A percentile compares a stretch with the other conserved stretches of the same genome.
These are phyloP conservation scores for Dryococelus australis DNA, from an alignment of 2,888 invertebrate species.

Conservation along the genomic window DNA sequence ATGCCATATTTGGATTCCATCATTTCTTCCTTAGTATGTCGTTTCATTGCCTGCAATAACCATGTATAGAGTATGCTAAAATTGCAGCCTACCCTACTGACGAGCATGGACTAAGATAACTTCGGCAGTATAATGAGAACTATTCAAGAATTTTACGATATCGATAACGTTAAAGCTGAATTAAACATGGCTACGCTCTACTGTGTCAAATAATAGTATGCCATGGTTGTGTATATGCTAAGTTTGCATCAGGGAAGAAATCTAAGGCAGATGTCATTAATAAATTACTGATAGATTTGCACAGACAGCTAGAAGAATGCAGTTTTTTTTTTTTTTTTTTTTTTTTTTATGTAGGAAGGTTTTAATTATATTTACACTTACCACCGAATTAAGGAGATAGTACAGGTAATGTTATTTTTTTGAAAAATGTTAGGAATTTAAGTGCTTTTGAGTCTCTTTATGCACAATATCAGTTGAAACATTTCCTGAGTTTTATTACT, in stretches of 20 bases:
- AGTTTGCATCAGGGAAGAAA: neutral
- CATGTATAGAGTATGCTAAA: neutral
- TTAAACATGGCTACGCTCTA: slow-evolving; percentile 31
- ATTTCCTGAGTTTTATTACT: too few species aligned
- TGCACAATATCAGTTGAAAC: too few species aligned
- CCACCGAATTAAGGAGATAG: too few species aligned
- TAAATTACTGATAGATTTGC: neutral
- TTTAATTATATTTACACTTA: too few species aligned
- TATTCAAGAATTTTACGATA: neutral
- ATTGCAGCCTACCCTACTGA: too few species aligned
- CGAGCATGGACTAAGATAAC: neutral
- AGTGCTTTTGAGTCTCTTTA: too few species aligned
- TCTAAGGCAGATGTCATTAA: neutral
- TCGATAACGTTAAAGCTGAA: slow-evolving; percentile 19
- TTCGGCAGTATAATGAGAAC: neutral
- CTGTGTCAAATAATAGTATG: slow-evolving; percentile 44
- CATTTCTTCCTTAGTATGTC: neutral
- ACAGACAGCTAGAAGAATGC: neutral
- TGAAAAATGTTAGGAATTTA: too few species aligned
- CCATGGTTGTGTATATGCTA: slow-evolving; percentile 38
- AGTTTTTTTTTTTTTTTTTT: neutral
- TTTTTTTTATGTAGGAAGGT: neutral
- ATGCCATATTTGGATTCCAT: slow-evolving; percentile 30
- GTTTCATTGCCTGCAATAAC: neutral
- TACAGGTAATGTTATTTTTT: too few species aligned